Evolutionary conservation across 2,113 vertebrate species (phyloP).

Genomic region (Aldabrachelys gigantea): DNA sequence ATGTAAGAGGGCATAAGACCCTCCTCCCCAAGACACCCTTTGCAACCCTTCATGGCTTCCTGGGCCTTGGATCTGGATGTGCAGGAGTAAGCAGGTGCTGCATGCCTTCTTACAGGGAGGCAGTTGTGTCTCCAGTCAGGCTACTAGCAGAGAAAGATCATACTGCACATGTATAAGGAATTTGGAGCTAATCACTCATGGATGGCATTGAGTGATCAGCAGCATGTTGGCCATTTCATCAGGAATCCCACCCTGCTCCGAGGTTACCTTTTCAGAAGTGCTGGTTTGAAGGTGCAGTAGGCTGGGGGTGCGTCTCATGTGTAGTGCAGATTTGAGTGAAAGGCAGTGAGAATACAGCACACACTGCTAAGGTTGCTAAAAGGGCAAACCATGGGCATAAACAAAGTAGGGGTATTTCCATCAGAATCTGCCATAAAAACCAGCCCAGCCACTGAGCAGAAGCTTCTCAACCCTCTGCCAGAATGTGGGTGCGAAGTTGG

Average conservation of each 20-base stretch:
- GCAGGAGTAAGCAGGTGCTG: no score
- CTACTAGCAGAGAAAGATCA: neutral
- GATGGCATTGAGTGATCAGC: neutral
- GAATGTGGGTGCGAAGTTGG: neutral
- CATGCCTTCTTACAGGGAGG: neutral
- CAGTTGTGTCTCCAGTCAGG: neutral
- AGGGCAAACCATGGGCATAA: neutral
- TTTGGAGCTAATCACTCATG: neutral
- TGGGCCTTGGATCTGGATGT: no score
- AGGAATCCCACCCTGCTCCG: neutral
- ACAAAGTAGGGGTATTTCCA: neutral
- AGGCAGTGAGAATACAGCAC: neutral
- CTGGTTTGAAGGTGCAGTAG: constrained; percentile 28
- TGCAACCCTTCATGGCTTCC: no score
- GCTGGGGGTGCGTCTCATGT: neutral
- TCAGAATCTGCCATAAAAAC: neutral
- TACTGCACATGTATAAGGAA: neutral
- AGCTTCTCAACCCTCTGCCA: neutral
- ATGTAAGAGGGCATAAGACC: no score
- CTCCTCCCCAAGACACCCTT: no score
- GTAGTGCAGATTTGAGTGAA: neutral
- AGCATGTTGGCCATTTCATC: neutral
- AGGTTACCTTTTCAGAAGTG: constrained; percentile 10
- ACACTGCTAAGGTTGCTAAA: neutral
- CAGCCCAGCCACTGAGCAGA: neutral